A percentile compares a stretch with the other conserved stretches of the same genome.
Conservation (phyloP, 2,113 vertebrate genomes). For the Sturnus vulgaris region DNA sequence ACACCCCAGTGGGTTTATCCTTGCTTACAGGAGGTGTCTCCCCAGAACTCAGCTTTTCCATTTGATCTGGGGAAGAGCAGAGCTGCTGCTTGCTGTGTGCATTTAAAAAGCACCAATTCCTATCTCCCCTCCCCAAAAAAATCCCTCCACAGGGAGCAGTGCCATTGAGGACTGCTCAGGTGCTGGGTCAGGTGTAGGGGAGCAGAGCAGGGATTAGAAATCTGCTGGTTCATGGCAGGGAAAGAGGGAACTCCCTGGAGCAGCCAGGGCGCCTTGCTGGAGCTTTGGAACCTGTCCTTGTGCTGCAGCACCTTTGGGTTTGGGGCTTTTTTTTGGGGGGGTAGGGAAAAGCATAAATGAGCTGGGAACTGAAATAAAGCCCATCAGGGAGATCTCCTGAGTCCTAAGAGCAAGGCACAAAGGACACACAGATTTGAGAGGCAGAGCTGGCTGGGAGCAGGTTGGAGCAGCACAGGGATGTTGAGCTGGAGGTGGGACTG, state of each 20-base stretch:
- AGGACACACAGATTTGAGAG: neutral
- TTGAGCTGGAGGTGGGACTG: neutral
- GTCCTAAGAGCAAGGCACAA: too few relatives aligned
- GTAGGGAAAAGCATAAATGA: neutral
- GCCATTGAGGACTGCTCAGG: neutral
- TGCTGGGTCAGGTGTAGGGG: neutral
- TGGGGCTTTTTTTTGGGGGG: neutral
- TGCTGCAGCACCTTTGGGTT: neutral
- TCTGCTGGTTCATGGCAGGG: neutral
- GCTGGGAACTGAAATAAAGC: neutral
- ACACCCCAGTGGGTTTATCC: neutral
- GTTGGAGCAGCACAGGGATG: neutral
- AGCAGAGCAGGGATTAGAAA: neutral
- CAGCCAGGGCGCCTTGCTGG: neutral
- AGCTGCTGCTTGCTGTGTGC: accelerated
- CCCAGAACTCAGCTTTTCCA: neutral
- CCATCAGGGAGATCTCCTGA: neutral
- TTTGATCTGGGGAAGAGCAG: neutral
- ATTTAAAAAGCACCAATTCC: neutral
- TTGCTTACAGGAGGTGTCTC: neutral
- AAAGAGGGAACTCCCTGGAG: neutral
- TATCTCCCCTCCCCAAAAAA: neutral
- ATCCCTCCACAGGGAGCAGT: neutral
- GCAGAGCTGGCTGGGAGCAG: neutral
- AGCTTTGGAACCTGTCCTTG: neutral